Percentiles rank a stretch among this genome's conserved stretches.
These are phyloP conservation scores for Mycteria americana DNA, from an alignment of 2,797 vertebrate species.

Conservation along the genomic window DNA sequence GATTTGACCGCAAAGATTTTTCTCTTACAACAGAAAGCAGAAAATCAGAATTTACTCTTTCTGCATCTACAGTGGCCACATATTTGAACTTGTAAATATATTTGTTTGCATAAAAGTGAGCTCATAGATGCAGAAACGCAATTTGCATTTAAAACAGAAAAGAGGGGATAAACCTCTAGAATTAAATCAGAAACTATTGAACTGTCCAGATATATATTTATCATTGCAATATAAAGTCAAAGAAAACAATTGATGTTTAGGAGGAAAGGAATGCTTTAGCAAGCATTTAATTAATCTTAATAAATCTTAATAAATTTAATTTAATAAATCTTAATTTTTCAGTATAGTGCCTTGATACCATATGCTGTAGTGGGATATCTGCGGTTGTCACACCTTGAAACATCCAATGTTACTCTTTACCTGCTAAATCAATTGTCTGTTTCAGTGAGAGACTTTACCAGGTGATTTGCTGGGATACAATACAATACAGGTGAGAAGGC, in stretches of 20 bases:
- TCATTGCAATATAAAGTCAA: neutral
- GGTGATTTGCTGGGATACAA: neutral
- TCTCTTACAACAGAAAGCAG: neutral
- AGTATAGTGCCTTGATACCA: neutral
- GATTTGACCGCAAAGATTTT: neutral
- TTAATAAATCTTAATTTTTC: neutral
- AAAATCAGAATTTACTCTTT: neutral
- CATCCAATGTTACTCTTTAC: neutral
- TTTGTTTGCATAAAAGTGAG: neutral
- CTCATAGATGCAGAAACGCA: neutral
- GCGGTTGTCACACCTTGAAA: neutral
- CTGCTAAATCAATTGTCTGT: neutral
- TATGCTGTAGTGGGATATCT: neutral
- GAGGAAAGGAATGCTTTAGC: neutral
- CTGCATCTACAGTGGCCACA: neutral
- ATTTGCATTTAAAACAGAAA: neutral
- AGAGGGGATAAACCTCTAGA: neutral
- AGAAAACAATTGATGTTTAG: neutral
- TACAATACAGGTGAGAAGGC: neutral
- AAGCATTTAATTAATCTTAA: neutral
- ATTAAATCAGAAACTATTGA: neutral
- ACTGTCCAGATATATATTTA: neutral
- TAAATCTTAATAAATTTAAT: neutral
- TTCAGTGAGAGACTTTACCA: neutral
- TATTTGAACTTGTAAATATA: neutral